phyloP scores from a whole-genome alignment of 2,888 invertebrate species.

The Philopedon plagiatum region DNA sequence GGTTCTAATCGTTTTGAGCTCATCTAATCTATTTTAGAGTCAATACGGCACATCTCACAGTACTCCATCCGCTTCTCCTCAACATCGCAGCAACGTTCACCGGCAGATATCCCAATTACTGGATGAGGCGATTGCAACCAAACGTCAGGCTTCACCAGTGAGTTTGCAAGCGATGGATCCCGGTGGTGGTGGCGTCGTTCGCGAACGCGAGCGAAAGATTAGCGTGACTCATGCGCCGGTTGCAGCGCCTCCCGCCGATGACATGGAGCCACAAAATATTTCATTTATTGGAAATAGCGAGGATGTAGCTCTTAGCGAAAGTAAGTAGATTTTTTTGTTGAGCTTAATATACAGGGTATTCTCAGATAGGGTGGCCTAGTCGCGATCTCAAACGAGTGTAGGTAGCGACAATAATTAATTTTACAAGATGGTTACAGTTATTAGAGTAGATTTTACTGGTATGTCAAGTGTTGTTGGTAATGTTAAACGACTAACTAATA shows the following conservation, averaged over 20 bases:
- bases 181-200: constrained; percentile 6
- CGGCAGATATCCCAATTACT: constrained; percentile 72
- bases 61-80: constrained; percentile 76
- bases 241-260: constrained; percentile 81
- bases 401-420: no score
- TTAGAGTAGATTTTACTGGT: no score
- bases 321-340: constrained; percentile 37
- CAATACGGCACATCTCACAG: constrained; percentile 69
- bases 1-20: not conserved
- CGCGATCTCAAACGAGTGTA: no score
- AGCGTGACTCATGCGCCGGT: constrained; percentile 73
- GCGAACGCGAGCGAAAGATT: constrained; percentile 62
- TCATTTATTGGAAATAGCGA: constrained; percentile 87
- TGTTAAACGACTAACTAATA: no score
- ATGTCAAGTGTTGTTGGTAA: no score
- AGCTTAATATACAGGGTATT: no score
- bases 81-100: constrained; percentile 73
- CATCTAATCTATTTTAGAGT: constrained; percentile 67
- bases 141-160: constrained; percentile 66
- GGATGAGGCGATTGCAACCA: constrained; percentile 60
- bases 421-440: no score
- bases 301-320: constrained; percentile 68
- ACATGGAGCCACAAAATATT: constrained; percentile 95
- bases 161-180: constrained; percentile 71
- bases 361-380: no score